phyloP scores from a whole-genome alignment of 2,113 vertebrate species.

The Hyperoodon ampullatus region DNA sequence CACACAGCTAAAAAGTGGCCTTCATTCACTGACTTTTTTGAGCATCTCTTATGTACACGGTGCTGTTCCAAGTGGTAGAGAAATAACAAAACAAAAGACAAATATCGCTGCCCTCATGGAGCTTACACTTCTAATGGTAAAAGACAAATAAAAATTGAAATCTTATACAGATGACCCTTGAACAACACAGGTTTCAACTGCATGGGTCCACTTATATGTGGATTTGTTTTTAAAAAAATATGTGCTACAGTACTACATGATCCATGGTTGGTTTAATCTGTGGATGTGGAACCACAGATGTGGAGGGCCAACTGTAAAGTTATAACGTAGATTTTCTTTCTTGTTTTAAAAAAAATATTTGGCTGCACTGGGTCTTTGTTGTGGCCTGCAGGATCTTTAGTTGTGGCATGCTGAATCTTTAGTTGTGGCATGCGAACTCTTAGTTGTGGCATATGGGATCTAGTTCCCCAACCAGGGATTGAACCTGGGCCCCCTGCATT shows the following conservation, averaged over 20 bases:
- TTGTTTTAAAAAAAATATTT: too few species aligned
- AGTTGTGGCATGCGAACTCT: too few species aligned
- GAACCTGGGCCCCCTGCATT: too few species aligned
- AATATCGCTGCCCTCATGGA: background rate
- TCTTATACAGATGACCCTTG: background rate
- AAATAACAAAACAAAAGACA: background rate
- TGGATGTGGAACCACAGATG: background rate
- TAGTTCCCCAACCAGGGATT: too few species aligned
- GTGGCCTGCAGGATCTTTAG: too few species aligned
- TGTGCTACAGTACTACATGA: background rate
- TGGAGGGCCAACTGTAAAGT: background rate
- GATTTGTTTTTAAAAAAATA: background rate
- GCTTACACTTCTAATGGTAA: constrained; percentile 13
- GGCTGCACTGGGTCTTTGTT: too few species aligned
- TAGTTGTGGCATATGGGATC: too few species aligned
- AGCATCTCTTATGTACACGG: background rate
- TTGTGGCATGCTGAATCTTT: too few species aligned
- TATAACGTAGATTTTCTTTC: background rate
- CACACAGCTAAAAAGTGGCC: background rate
- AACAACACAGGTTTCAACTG: background rate
- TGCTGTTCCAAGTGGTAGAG: background rate
- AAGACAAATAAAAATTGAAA: constrained; percentile 1
- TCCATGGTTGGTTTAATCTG: background rate
- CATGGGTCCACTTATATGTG: background rate
- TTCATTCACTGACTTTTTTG: background rate